Conservation (phyloP, 2,797 vertebrate species). For the Hydrocynus forskahlii region DNA sequence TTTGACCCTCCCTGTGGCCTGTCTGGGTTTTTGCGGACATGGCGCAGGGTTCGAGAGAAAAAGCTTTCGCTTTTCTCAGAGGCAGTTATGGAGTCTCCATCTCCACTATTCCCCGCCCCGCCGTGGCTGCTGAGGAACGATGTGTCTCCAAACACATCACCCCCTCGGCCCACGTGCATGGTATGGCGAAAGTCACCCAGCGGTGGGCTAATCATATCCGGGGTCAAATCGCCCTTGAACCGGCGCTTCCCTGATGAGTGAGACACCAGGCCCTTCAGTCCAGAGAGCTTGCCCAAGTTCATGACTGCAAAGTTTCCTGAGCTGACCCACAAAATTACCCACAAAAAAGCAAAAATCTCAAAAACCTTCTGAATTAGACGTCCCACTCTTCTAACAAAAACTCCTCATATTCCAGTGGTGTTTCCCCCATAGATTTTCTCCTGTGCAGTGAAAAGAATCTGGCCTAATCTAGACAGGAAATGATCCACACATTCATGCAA, state of each 20-base stretch:
- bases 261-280: conserved; percentile 88
- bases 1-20: conserved; percentile 67
- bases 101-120: conserved; percentile 66
- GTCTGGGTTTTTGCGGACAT: conserved; percentile 82
- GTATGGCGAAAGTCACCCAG: conserved; percentile 97
- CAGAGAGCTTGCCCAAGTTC: conserved; percentile 94
- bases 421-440: not conserved
- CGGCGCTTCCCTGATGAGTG: conserved; percentile 88
- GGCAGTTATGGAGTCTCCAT: conserved; percentile 62
- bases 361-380: not conserved
- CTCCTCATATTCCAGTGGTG: conserved; percentile 15
- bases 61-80: conserved; percentile 80
- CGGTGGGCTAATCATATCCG: conserved; percentile 96
- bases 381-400: conserved; percentile 30
- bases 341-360: conserved; percentile 17
- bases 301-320: conserved; percentile 69
- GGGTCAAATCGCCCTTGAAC: conserved; percentile 83
- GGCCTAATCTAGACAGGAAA: conserved; percentile 36
- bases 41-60: conserved; percentile 87
- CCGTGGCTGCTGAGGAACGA: conserved; percentile 97
- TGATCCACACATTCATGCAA: conserved; percentile 46
- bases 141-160: conserved; percentile 96
- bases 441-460: conserved; percentile 27
- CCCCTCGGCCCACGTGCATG: conserved; percentile 95
- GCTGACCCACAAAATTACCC: conserved; percentile 28